These are phyloP conservation scores for Muscina levida DNA, from an alignment of 2,888 invertebrate species.

Conservation along the genomic window DNA sequence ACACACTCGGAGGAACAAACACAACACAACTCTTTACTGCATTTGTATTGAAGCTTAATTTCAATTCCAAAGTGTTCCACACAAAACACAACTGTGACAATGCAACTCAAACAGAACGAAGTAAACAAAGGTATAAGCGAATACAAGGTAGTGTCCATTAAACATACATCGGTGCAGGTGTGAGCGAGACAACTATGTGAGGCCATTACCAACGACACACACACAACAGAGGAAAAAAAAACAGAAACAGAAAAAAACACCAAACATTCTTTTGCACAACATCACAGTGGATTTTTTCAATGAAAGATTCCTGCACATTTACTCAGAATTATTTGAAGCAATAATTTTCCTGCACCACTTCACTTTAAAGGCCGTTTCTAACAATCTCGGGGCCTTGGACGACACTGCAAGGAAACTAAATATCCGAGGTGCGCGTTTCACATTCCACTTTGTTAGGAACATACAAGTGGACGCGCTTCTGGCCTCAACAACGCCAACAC, in stretches of 20 bases:
- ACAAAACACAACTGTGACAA: conserved; percentile 46
- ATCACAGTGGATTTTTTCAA: conserved; percentile 33
- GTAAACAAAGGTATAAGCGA: conserved; percentile 52
- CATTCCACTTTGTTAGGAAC: conserved; percentile 57
- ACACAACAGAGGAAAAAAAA: conserved; percentile 18
- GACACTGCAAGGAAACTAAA: conserved; percentile 1
- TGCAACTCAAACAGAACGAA: conserved; percentile 50
- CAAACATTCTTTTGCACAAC: conserved; percentile 56
- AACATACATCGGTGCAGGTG: conserved; percentile 27
- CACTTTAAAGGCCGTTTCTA: background rate
- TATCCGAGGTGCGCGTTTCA: conserved; percentile 61
- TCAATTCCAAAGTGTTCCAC: conserved; percentile 47
- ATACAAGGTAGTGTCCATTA: conserved; percentile 3
- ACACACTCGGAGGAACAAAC: no score
- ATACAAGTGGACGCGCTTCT: conserved; percentile 67
- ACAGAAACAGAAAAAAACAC: conserved; percentile 3
- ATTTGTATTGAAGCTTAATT: conserved; percentile 67
- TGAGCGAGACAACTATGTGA: conserved; percentile 50
- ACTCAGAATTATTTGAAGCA: background rate
- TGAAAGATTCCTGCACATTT: conserved; percentile 47
- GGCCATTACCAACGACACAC: conserved; percentile 31
- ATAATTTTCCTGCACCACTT: background rate
- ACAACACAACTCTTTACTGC: no score
- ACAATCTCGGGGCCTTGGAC: no score
- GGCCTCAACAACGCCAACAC: conserved; percentile 62